Evolutionary conservation across 2,888 invertebrate species (phyloP).

Genomic region (Sinelater perroti): DNA sequence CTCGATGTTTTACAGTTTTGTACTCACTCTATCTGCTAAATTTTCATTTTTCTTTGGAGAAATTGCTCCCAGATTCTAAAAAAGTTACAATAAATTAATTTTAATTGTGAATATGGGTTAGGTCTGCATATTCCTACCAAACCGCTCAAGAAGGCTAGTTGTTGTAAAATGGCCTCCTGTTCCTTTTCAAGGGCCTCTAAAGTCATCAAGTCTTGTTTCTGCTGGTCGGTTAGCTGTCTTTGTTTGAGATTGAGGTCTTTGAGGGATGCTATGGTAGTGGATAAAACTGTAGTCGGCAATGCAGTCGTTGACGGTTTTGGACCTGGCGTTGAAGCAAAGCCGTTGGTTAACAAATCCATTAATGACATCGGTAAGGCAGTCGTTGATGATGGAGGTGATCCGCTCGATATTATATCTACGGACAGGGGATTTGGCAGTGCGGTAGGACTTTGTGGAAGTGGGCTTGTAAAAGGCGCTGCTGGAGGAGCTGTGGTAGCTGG

Average conservation of each 20-base stretch:
- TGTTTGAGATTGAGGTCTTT: slow-evolving; percentile 43
- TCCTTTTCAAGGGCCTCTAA: slow-evolving; percentile 56
- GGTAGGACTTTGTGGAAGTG: background rate
- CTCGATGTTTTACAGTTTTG: too few relatives aligned
- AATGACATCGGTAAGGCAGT: slow-evolving; percentile 44
- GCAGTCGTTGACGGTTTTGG: slow-evolving; percentile 11
- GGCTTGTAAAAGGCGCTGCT: slow-evolving; percentile 12
- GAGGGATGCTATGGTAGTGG: slow-evolving; percentile 9
- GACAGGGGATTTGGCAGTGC: slow-evolving; percentile 9
- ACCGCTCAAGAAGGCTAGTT: slow-evolving; percentile 53
- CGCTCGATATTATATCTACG: background rate
- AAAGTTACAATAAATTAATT: too few relatives aligned
- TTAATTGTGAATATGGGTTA: background rate
- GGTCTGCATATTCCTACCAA: slow-evolving; percentile 47
- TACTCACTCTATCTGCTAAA: slow-evolving; percentile 46
- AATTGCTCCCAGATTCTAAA: slow-evolving; percentile 43
- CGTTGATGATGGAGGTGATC: slow-evolving; percentile 44
- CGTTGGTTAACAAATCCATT: slow-evolving; percentile 18
- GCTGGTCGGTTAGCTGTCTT: slow-evolving; percentile 54
- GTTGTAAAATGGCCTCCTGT: slow-evolving; percentile 57
- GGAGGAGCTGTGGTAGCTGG: background rate
- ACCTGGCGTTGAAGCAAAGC: background rate
- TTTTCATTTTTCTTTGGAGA: slow-evolving; percentile 24
- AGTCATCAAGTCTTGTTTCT: slow-evolving; percentile 55
- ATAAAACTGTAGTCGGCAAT: slow-evolving; percentile 12